Evolutionary conservation across 1,140 invertebrate species (phyloP).

Genomic region (Tenebrio molitor): DNA sequence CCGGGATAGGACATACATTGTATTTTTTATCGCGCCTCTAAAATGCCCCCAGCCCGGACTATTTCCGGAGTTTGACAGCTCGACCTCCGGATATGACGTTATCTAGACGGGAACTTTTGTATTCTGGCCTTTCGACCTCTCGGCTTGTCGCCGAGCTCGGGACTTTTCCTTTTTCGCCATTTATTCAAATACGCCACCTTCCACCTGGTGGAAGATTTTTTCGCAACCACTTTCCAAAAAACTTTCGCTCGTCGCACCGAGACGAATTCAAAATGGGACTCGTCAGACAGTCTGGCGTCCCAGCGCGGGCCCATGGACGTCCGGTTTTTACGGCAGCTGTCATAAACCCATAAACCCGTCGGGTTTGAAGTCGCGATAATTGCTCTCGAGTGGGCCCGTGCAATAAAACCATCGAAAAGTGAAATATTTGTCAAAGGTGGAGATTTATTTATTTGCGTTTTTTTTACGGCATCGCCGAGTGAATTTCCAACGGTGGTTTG

Average conservation of each 20-base stretch:
- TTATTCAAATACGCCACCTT: slow-evolving; percentile 1
- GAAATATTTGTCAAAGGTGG: background rate
- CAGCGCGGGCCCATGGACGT: background rate
- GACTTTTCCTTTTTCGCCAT: slow-evolving; percentile 4
- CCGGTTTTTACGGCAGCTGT: slow-evolving; percentile 4
- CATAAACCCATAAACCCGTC: slow-evolving; percentile 8
- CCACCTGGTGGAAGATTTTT: no score
- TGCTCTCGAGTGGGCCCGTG: background rate
- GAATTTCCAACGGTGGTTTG: slow-evolving; percentile 17
- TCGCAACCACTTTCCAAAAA: no score
- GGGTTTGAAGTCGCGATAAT: slow-evolving; percentile 3
- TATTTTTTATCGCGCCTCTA: slow-evolving; percentile 62
- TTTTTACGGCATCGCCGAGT: no score
- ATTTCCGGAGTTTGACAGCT: slow-evolving; percentile 65
- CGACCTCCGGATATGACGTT: slow-evolving; percentile 66
- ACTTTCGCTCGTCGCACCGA: no score
- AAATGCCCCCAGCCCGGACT: slow-evolving; percentile 62
- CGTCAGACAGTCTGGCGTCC: background rate
- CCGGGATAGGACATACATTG: slow-evolving; percentile 53
- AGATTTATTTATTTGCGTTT: slow-evolving; percentile 1
- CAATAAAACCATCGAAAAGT: slow-evolving; percentile 7
- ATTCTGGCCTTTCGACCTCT: slow-evolving; percentile 39
- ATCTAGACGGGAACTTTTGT: slow-evolving; percentile 58
- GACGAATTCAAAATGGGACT: background rate
- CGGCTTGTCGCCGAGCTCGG: background rate